Conservation (phyloP, 2,113 vertebrate species). For the Aphelocoma coerulescens region DNA sequence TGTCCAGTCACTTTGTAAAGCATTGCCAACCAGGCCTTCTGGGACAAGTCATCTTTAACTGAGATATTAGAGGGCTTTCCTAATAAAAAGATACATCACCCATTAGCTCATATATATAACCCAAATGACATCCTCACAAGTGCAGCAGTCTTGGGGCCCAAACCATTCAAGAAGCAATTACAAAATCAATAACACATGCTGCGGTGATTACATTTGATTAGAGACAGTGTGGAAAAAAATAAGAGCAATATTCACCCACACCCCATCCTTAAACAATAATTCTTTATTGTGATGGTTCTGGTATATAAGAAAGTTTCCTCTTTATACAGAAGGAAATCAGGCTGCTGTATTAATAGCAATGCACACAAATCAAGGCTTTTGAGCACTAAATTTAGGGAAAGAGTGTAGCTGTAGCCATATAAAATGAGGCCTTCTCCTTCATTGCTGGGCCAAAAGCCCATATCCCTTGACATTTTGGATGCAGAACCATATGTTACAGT, state of each 20-base stretch:
- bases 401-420: background rate
- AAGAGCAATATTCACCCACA: background rate
- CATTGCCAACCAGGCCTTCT: background rate
- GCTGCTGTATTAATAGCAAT: background rate
- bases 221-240: slow-evolving; percentile 32
- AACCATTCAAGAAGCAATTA: slow-evolving; percentile 75
- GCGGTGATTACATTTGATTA: slow-evolving; percentile 73
- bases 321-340: background rate
- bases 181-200: slow-evolving; percentile 75
- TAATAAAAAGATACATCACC: slow-evolving; percentile 64
- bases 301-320: background rate
- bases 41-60: slow-evolving; percentile 49
- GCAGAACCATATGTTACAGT: background rate
- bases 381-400: background rate
- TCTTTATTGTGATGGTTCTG: slow-evolving; percentile 3
- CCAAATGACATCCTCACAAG: slow-evolving; percentile 64
- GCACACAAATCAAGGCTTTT: background rate
- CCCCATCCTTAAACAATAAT: background rate
- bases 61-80: slow-evolving; percentile 38
- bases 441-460: background rate
- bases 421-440: background rate
- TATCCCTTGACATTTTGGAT: background rate
- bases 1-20: background rate
- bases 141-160: slow-evolving; percentile 58
- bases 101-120: slow-evolving; percentile 57